These are phyloP conservation scores for Hormiphora californensis DNA, from an alignment of 37 sponge, comb jelly and placozoan genomes.

Conservation along the genomic window DNA sequence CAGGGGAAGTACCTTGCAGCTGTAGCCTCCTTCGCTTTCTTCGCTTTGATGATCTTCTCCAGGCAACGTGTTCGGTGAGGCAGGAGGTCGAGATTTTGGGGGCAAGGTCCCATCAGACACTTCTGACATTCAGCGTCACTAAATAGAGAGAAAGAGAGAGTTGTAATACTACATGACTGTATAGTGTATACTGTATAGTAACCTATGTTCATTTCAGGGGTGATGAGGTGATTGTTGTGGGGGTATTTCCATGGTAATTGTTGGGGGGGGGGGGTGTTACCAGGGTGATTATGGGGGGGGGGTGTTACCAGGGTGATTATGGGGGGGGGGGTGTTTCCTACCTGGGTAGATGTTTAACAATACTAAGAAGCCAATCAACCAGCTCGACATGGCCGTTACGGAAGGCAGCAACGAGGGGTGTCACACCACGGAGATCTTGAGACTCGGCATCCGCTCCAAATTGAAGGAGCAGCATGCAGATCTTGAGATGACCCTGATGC, in stretches of 20 bases:
- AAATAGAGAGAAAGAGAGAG: too few species aligned
- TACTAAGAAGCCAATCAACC: constrained; percentile 92
- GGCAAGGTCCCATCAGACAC: constrained; percentile 76
- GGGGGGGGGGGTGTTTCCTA: too few species aligned
- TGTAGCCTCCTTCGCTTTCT: not conserved
- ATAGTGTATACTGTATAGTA: too few species aligned
- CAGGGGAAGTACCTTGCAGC: not conserved
- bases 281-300: too few species aligned
- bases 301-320: too few species aligned
- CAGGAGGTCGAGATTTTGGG: constrained; percentile 63
- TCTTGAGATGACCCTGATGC: constrained; percentile 43
- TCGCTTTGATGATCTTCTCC: constrained; percentile 89
- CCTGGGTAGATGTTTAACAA: constrained; percentile 83
- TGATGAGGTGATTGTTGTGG: too few species aligned
- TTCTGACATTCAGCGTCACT: constrained; percentile 93
- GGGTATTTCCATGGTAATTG: too few species aligned
- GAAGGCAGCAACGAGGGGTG: constrained; percentile 86
- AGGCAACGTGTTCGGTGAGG: constrained; percentile 77
- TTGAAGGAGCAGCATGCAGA: constrained; percentile 43
- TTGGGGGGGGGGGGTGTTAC: too few species aligned
- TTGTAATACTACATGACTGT: too few species aligned
- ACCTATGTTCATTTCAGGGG: too few species aligned
- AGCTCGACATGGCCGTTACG: constrained; percentile 80
- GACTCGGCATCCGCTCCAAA: constrained; percentile 60
- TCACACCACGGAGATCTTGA: constrained; percentile 70